Evolutionary conservation across 1,140 invertebrate genomes (phyloP).

Genomic region (Drosophila persimilis): DNA sequence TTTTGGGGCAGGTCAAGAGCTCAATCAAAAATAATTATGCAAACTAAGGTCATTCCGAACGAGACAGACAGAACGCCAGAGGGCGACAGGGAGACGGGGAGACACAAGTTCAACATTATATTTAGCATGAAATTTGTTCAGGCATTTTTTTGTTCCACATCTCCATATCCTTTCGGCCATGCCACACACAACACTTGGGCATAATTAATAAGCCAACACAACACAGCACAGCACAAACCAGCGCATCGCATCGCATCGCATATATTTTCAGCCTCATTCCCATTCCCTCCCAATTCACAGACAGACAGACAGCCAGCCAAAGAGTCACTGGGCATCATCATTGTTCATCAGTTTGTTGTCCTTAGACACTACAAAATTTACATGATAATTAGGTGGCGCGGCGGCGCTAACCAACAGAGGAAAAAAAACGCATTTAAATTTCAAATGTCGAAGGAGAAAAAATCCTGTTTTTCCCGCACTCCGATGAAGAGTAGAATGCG

Average conservation of each 20-base stretch:
- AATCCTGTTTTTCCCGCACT: slow-evolving; percentile 60
- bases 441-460: slow-evolving; percentile 65
- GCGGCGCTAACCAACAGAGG: slow-evolving; percentile 49
- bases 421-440: slow-evolving; percentile 68
- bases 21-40: slow-evolving; percentile 71
- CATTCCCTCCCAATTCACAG: slow-evolving; percentile 25
- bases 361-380: slow-evolving; percentile 70
- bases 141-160: slow-evolving; percentile 45
- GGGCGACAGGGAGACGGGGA: background rate
- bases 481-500: slow-evolving; percentile 1
- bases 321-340: slow-evolving; percentile 25
- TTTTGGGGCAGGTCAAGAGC: slow-evolving; percentile 71
- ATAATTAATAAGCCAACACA: slow-evolving; percentile 73
- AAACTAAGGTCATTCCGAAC: slow-evolving; percentile 73
- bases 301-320: slow-evolving; percentile 35
- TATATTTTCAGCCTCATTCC: slow-evolving; percentile 15
- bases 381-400: slow-evolving; percentile 74
- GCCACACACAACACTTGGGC: slow-evolving; percentile 72
- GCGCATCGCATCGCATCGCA: slow-evolving; percentile 11
- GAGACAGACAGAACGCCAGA: slow-evolving; percentile 27
- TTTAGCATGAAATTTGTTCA: slow-evolving; percentile 75
- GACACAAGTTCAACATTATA: slow-evolving; percentile 57
- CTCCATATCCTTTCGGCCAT: slow-evolving; percentile 56
- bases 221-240: slow-evolving; percentile 15
- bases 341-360: slow-evolving; percentile 42